Percentiles rank a stretch among this genome's conserved stretches.
phyloP scores from a whole-genome alignment of 2,888 invertebrate genomes.

The Philereme vetulata region DNA sequence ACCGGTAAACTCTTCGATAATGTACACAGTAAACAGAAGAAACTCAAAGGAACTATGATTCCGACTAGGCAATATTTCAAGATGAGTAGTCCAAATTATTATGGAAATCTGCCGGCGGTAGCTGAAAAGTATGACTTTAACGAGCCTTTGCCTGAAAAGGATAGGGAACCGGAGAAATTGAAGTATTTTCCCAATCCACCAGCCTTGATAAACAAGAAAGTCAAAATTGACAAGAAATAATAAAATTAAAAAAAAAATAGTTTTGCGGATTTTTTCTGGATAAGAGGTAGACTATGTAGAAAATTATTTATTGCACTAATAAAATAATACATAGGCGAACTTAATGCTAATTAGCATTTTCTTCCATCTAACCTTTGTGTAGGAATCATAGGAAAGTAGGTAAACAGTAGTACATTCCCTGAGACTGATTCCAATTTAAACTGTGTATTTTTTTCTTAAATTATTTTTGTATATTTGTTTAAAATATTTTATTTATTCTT shows the following conservation, averaged over 20 bases:
- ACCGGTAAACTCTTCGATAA: constrained; percentile 47
- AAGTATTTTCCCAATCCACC: constrained; percentile 48
- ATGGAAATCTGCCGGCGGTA: constrained; percentile 50
- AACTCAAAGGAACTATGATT: constrained; percentile 47
- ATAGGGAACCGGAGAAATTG: constrained; percentile 52
- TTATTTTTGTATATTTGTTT: too few relatives aligned
- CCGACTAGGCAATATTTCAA: constrained; percentile 52
- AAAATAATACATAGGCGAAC: too few relatives aligned
- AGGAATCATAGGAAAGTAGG: too few relatives aligned
- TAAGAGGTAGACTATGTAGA: too few relatives aligned
- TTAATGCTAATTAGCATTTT: too few relatives aligned
- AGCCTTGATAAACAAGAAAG: constrained; percentile 55
- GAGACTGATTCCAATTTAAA: too few relatives aligned
- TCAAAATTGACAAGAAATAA: constrained; percentile 30
- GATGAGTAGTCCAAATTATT: constrained; percentile 59
- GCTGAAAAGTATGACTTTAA: constrained; percentile 65
- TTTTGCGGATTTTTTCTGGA: too few relatives aligned
- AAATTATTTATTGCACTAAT: too few relatives aligned
- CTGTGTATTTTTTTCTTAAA: too few relatives aligned
- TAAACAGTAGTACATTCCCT: too few relatives aligned
- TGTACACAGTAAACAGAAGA: neutral
- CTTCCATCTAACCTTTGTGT: too few relatives aligned
- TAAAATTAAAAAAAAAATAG: neutral
- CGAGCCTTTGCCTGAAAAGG: constrained; percentile 64
- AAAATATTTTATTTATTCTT: too few relatives aligned